Evolutionary conservation across 2,888 invertebrate species (phyloP).

Genomic region (Stramonita haemastoma): DNA sequence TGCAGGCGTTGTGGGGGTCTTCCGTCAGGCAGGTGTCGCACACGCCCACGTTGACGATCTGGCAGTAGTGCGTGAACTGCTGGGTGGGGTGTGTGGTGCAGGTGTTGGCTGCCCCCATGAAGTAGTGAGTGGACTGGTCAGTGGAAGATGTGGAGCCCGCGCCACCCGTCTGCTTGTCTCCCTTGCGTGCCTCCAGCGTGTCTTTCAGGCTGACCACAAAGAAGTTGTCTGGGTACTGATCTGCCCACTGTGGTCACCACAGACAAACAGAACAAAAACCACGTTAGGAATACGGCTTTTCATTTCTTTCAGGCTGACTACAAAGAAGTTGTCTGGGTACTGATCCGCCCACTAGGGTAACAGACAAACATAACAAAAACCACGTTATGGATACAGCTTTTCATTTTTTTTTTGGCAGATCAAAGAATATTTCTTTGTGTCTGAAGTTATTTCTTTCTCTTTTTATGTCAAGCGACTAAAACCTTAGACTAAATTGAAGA

Average conservation of each 20-base stretch:
- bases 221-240: constrained; percentile 78
- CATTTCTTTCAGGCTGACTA: constrained; percentile 75
- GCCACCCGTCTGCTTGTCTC: background rate
- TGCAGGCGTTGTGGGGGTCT: background rate
- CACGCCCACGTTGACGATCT: background rate
- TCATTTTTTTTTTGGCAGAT: too few relatives aligned
- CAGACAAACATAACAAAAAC: constrained; percentile 77
- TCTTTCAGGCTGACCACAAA: constrained; percentile 77
- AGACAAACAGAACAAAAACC: constrained; percentile 77
- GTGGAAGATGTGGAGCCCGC: background rate
- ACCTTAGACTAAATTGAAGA: too few relatives aligned
- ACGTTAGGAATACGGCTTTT: too few relatives aligned
- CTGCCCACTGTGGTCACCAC: constrained; percentile 76
- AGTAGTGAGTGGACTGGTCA: background rate
- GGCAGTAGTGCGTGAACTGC: constrained; percentile 7
- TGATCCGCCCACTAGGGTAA: constrained; percentile 76
- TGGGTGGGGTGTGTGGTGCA: constrained; percentile 11
- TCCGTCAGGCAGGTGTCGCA: background rate
- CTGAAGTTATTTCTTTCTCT: too few relatives aligned
- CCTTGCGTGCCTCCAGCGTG: constrained; percentile 57
- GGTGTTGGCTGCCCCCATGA: constrained; percentile 18
- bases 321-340: constrained; percentile 78
- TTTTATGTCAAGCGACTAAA: too few relatives aligned
- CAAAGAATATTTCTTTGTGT: too few relatives aligned
- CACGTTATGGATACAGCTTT: constrained; percentile 56